Evolutionary conservation across 37 sponge, comb jelly and placozoan species (phyloP).

Genomic region (Ianthella basta): DNA sequence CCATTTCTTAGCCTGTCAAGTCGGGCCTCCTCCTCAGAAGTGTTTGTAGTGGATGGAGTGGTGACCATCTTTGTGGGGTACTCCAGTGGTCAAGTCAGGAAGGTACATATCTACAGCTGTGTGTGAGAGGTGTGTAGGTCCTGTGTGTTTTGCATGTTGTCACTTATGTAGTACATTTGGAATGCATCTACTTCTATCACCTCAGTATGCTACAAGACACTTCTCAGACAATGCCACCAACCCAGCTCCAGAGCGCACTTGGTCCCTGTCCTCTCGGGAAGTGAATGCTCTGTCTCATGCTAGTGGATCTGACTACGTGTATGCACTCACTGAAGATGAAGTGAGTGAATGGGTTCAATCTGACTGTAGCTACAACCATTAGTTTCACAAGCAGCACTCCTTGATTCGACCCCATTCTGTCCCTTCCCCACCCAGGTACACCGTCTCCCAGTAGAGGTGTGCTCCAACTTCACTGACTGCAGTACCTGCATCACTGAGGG

Average conservation of each 20-base stretch:
- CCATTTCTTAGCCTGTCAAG: neutral
- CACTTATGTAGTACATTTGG: no score
- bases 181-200: no score
- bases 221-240: neutral
- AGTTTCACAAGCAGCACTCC: neutral
- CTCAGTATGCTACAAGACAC: neutral
- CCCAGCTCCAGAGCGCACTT: neutral
- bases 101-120: neutral
- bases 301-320: conserved; percentile 50
- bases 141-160: no score
- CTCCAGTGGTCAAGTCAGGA: conserved; percentile 1
- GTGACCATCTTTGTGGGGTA: neutral
- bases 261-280: conserved; percentile 24
- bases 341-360: no score
- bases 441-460: conserved; percentile 49
- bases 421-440: conserved; percentile 39
- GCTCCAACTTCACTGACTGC: conserved; percentile 49
- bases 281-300: conserved; percentile 37
- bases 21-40: neutral
- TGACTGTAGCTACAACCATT: no score
- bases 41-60: neutral
- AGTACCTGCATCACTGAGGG: conserved; percentile 26
- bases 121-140: no score
- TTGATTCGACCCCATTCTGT: neutral
- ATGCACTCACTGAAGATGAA: conserved; percentile 23